Evolutionary conservation across 2,888 invertebrate species (phyloP), one percentile per base, ranked within the genome.

Genomic region (Aphodius sticticus): DNA sequence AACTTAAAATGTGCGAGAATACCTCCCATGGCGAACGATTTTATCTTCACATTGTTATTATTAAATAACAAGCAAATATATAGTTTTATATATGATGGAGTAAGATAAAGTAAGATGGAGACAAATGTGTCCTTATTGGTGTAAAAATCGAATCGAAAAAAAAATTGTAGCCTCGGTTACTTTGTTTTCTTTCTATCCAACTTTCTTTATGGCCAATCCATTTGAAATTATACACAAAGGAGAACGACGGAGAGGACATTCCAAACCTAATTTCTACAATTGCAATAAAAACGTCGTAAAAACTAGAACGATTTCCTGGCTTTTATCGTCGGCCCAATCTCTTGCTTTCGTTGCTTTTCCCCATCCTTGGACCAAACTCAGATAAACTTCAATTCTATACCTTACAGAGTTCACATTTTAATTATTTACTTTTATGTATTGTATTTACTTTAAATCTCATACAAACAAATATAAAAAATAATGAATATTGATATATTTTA

Each of bases 231-330:
- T 74, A 74, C 37, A 74, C 36, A 74, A 74, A 35, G 35, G 74
- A 74, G 74, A 37, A 26, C n/a, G 35, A 74, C 35, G 36, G 35
- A 74, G 37, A 35, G 74, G 74, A 74, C 36, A 74, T 74, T 74
- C 37, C 36, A 37, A 74, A 74, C 74, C 74, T 74, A 74, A 74
- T 74, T 74, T 74, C 74, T 74, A 74, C 74, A 74, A 74, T 37
- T 74, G 78, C 78, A 35, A 36, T 78, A 78, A 78, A 78, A 78
- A 78, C 36, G 74, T 53, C 38, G 37, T 76, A 76, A 76, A 74
- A 74, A 38, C 69, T 69, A 76, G 76, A 76, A 76, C 69, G 53
- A 53, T 37, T 74, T 35, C 37, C 74, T 37, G 37, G 74, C 37
- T 74, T 74, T 74, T 74, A 74, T 74, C 37, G 74, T 35, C 74